These are phyloP conservation scores for Hestina assimilis DNA, from an alignment of 1,140 invertebrate species.

Conservation along the genomic window DNA sequence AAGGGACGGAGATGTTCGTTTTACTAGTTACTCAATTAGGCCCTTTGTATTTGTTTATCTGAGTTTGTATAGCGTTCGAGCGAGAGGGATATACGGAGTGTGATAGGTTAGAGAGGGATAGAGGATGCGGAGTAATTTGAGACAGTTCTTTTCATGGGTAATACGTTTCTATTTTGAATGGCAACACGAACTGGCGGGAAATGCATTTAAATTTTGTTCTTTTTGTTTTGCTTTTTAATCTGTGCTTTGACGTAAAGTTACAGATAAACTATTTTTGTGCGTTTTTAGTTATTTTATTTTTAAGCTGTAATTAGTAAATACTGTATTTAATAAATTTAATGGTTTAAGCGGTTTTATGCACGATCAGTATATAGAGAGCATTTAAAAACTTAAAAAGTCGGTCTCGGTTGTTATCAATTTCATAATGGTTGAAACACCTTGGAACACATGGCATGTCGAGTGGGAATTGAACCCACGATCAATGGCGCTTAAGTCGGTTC, in stretches of 20 bases:
- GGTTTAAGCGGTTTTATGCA: too few relatives aligned
- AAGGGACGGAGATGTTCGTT: constrained; percentile 71
- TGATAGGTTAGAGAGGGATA: constrained; percentile 33
- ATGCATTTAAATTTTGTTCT: constrained; percentile 62
- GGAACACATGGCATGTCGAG: too few relatives aligned
- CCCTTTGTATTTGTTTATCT: constrained; percentile 78
- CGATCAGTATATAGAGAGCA: too few relatives aligned
- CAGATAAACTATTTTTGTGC: not conserved
- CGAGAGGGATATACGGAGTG: constrained; percentile 39
- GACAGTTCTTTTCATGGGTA: constrained; percentile 76
- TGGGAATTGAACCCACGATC: too few relatives aligned
- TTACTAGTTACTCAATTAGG: constrained; percentile 79
- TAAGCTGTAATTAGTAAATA: not conserved
- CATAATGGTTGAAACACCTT: too few relatives aligned
- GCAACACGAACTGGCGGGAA: constrained; percentile 72
- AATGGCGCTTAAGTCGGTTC: too few relatives aligned
- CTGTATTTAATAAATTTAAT: too few relatives aligned
- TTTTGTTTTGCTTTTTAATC: constrained; percentile 66
- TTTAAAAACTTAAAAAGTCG: too few relatives aligned
- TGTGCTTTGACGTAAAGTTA: constrained; percentile 37
- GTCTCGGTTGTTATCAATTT: too few relatives aligned
- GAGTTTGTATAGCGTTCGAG: constrained; percentile 70
- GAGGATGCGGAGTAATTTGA: constrained; percentile 67
- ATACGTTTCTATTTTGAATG: constrained; percentile 77
- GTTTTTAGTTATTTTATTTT: not conserved